Evolutionary conservation across 92 coral and sea anemone species (phyloP), one percentile per base, ranked within the genome.

Genomic region (Bergia puertoricense): DNA sequence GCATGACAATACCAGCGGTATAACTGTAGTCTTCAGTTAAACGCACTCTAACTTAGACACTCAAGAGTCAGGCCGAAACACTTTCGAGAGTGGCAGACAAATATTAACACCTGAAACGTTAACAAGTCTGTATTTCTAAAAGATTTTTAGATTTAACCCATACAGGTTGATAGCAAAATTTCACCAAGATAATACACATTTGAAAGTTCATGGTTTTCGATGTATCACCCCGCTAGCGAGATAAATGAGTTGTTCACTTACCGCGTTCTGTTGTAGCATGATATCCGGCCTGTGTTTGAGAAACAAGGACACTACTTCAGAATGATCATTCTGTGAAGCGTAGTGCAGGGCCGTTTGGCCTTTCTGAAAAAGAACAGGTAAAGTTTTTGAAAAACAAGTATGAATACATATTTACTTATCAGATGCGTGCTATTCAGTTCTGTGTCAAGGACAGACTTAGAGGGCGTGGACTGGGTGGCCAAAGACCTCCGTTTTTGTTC

Each of bases 261-360:
- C 99, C 89, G 99, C 94, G 85, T 97, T 97, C 72, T 95, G 97
- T 75, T 95, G 98, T 81, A 95, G 89, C 89, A 95, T 83, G 77
- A 93, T 91, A 44, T 93, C 97, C 20, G 99, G 98, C 81, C 91
- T 93, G 87, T 89, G 93, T 51, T 95, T 91, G 22, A 97, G 93
- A 91, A 97, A 95, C 73, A 93, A 91, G 80, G 95, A 89, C 62
- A 97, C 96, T 43, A 97, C 99, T 42, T 95, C 95, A 3, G 99
- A 97, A 82, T 97, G 99, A 77, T 97, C 96, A 80, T 93, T 97
- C 91, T 97, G 98, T 3, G 99, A 95, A 23, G 99, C 99, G 76
- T 97, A 97, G 72, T 97, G 99, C 1, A 97, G 96, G 45, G 99
- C 97, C 8, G 98, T 97, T 85, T 94, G 96, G 59, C 99, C 99